Evolutionary conservation across 37 sponge, comb jelly and placozoan species (phyloP).

Genomic region (Geodia barretti): DNA sequence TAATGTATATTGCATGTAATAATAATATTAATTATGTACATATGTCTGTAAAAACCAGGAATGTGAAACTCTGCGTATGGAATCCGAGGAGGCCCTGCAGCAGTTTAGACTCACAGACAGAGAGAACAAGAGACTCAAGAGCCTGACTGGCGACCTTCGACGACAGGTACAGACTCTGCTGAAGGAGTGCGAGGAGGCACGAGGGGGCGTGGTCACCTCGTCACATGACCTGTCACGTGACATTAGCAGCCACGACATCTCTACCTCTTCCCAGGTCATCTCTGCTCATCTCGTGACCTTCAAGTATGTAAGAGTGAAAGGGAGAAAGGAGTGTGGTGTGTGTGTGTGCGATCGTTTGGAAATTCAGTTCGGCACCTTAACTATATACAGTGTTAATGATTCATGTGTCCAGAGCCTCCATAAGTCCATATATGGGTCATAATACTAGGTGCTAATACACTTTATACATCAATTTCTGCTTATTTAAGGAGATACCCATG

Average conservation of each 20-base stretch:
- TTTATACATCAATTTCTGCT: no score
- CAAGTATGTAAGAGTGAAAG: no score
- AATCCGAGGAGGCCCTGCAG: slow-evolving; percentile 67
- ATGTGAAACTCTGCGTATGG: slow-evolving; percentile 69
- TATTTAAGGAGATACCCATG: no score
- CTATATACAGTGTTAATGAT: no score
- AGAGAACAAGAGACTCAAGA: slow-evolving; percentile 74
- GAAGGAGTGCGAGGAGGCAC: slow-evolving; percentile 85
- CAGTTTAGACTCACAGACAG: slow-evolving; percentile 24
- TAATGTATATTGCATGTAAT: no score
- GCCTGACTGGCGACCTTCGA: slow-evolving; percentile 66
- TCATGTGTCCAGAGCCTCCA: no score
- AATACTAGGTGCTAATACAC: no score
- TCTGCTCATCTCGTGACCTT: slow-evolving; percentile 74
- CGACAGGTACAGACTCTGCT: slow-evolving; percentile 80
- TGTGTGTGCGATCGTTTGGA: no score
- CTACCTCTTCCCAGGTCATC: slow-evolving; percentile 87
- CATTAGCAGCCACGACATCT: slow-evolving; percentile 56
- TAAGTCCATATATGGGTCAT: no score
- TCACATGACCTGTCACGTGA: slow-evolving; percentile 33
- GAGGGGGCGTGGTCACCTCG: slow-evolving; percentile 81
- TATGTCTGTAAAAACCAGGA: slow-evolving; percentile 57
- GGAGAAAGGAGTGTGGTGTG: no score
- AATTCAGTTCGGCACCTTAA: no score
- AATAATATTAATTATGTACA: no score